Conservation (phyloP, 2,797 vertebrate species). For the Pseudotriccus pelzelni region DNA sequence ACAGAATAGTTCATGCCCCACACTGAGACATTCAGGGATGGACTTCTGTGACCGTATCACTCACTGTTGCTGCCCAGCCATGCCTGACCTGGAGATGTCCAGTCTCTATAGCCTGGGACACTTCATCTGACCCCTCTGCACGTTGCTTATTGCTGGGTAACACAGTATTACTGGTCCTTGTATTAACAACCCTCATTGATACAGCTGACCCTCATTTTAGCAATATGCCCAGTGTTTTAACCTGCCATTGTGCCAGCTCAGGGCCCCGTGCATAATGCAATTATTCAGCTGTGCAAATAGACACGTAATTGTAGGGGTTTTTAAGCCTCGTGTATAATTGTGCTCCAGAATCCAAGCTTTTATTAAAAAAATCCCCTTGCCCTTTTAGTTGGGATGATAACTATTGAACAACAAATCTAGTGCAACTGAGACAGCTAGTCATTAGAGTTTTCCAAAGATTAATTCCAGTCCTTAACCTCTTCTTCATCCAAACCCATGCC, state of each 20-base stretch:
- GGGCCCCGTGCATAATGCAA: conserved; percentile 27
- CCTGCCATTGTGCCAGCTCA: conserved; percentile 44
- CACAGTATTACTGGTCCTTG: neutral
- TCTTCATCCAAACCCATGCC: neutral
- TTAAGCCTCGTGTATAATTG: neutral
- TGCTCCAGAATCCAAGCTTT: conserved; percentile 28
- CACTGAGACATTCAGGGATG: neutral
- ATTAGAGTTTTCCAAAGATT: neutral
- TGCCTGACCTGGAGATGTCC: neutral
- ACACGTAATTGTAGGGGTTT: neutral
- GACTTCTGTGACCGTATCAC: accelerated
- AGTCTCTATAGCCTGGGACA: neutral
- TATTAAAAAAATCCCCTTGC: conserved; percentile 29
- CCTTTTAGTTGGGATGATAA: neutral
- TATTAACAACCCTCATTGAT: conserved; percentile 22
- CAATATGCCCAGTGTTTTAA: conserved; percentile 23
- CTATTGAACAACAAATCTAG: neutral
- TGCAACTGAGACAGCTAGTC: neutral
- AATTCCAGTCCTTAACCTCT: neutral
- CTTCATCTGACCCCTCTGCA: neutral
- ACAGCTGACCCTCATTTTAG: conserved; percentile 29
- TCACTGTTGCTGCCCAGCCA: neutral
- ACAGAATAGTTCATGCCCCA: neutral
- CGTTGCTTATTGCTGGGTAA: neutral
- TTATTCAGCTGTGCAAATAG: conserved; percentile 56